Conservation (phyloP, 2,888 invertebrate genomes). For the Altica lythri region DNA sequence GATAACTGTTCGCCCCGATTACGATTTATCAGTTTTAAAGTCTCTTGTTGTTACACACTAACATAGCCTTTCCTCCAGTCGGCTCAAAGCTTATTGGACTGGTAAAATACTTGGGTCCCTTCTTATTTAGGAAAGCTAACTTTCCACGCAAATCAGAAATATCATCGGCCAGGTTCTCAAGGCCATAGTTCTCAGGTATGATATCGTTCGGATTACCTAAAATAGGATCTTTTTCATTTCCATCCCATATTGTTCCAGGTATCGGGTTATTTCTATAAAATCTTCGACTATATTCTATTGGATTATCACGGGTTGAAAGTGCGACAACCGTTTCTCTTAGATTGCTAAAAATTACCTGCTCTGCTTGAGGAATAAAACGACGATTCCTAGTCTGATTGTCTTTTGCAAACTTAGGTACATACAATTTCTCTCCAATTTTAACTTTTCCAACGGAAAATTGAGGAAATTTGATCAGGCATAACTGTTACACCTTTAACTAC, state of each 20-base stretch:
- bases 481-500: no score
- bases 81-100: background rate
- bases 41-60: background rate
- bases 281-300: background rate
- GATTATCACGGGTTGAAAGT: background rate
- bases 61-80: background rate
- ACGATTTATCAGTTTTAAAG: background rate
- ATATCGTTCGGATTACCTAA: background rate
- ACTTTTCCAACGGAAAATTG: no score
- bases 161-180: background rate
- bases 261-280: constrained; percentile 8
- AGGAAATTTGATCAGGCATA: no score
- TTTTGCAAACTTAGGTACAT: background rate
- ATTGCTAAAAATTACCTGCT: background rate
- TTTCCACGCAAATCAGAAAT: background rate
- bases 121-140: background rate
- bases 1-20: background rate
- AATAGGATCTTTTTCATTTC: background rate
- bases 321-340: background rate
- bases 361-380: constrained; percentile 1
- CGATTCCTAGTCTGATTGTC: background rate
- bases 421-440: background rate
- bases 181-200: background rate
- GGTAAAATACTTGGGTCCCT: background rate
- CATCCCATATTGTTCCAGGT: no score